Conservation (phyloP, 2,113 vertebrate species). For the Fregetta grallaria region DNA sequence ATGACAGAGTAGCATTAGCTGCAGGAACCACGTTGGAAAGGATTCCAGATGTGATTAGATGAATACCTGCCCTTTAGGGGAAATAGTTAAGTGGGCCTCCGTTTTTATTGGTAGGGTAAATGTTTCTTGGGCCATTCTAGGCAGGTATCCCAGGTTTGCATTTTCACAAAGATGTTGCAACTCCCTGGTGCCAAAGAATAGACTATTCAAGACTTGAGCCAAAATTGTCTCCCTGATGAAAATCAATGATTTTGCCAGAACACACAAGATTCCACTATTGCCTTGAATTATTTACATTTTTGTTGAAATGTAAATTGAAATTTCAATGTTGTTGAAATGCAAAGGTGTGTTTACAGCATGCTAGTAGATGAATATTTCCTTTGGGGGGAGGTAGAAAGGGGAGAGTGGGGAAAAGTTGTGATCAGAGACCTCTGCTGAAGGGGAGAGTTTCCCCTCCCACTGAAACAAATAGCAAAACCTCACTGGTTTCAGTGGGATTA, state of each 20-base stretch:
- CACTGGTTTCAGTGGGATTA: not conserved
- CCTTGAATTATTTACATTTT: not conserved
- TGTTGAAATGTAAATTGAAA: not conserved
- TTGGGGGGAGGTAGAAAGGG: not conserved
- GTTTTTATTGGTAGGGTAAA: conserved; percentile 21
- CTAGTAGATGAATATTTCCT: not conserved
- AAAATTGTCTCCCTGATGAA: not conserved
- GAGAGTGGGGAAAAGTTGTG: not conserved
- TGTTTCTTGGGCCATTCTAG: conserved; percentile 28
- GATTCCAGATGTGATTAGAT: conserved; percentile 62
- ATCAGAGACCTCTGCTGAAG: not conserved
- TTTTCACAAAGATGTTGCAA: not conserved
- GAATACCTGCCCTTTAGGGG: conserved; percentile 47
- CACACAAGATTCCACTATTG: not conserved
- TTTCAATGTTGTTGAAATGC: not conserved
- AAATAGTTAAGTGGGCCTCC: conserved; percentile 21
- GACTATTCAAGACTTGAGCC: not conserved
- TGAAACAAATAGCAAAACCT: not conserved
- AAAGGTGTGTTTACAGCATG: not conserved
- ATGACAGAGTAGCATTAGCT: conserved; percentile 60
- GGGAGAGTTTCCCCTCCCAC: not conserved
- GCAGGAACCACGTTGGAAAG: conserved; percentile 36
- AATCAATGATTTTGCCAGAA: not conserved
- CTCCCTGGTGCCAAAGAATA: not conserved
- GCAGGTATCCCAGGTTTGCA: not conserved